Base-by-base conservation (phyloP, 2,113 vertebrate genomes). In the Passer montanus region DNA sequence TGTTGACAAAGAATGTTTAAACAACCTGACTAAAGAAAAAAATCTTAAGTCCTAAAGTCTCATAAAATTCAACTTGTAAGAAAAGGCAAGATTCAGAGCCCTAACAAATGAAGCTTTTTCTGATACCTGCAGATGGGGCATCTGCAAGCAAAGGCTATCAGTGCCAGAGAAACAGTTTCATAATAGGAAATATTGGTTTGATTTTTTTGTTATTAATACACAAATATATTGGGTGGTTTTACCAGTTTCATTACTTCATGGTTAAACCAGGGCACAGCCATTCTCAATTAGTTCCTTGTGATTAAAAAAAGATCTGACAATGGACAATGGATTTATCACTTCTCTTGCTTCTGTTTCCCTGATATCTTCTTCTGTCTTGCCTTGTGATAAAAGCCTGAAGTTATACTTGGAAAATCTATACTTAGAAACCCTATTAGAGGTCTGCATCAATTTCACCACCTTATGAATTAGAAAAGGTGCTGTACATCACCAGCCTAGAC, bases 321-420 rank as follows among this genome's bases (percentile, higher is more conserved):
- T 15, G 28, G 52, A 41, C 41, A 89, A 87, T 74, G 24, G 5
- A 16, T 77, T 89, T 93, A 78, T n/a, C 37, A 39, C 19, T 80
- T 44, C 39, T 76, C 39, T 91, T 82, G 9, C 44, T 94, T 91
- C 46, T 84, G 9, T 82, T 84, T 89, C 66, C 33, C 21, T 60
- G n/a, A 5, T 84, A 49, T 44, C 55, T 79, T 64, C 87, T 86
- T 90, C 75, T 91, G 47, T 18, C 80, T 75, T 93, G 39, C 24
- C 37, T 53, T 75, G 22, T 85, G 44, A 79, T 78, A 87, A 63
- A 95, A 67, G 13, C 53, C 43, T 84, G 52, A 84, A 84, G 52
- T 84, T 89, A 84, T 82, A 89, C 49, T 95, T 91, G 53, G 87
- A 94, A 94, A 75, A 50, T 72, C 84, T 91, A 79, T 93, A 87